A percentile compares a stretch with the other conserved stretches of the same genome.
phyloP scores from a whole-genome alignment of 2,113 vertebrate species.

The Geococcyx californianus region DNA sequence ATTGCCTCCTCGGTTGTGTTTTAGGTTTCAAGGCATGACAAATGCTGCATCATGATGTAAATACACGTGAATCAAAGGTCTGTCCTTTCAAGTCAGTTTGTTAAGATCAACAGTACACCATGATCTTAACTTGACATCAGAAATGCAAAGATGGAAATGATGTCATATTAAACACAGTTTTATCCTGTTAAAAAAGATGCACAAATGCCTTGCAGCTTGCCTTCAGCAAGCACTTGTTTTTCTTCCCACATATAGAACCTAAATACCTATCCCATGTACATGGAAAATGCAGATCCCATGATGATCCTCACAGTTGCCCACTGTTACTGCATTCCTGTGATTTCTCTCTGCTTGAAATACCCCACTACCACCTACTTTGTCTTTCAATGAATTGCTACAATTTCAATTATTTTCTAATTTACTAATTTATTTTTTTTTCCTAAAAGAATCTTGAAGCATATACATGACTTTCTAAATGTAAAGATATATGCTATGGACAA shows the following conservation, averaged over 20 bases:
- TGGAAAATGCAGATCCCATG: neutral
- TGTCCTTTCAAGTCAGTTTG: neutral
- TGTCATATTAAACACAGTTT: neutral
- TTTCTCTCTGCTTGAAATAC: neutral
- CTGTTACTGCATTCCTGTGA: neutral
- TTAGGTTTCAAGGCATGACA: neutral
- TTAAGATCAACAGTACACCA: neutral
- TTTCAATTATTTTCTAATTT: neutral
- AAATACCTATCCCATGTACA: neutral
- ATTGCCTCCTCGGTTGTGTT: neutral
- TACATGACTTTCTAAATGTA: neutral
- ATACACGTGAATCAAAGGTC: neutral
- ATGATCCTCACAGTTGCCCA: neutral
- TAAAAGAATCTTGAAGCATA: neutral
- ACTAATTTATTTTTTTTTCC: neutral
- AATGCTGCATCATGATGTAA: neutral
- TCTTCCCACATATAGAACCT: neutral
- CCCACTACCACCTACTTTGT: neutral
- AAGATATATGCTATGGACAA: neutral
- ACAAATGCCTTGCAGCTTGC: neutral
- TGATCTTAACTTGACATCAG: neutral
- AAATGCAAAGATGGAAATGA: neutral
- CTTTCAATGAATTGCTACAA: neutral
- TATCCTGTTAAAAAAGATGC: neutral
- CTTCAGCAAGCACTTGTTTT: neutral